Conservation (phyloP, 2,797 vertebrate species). For the Lithobates sylvaticus region DNA sequence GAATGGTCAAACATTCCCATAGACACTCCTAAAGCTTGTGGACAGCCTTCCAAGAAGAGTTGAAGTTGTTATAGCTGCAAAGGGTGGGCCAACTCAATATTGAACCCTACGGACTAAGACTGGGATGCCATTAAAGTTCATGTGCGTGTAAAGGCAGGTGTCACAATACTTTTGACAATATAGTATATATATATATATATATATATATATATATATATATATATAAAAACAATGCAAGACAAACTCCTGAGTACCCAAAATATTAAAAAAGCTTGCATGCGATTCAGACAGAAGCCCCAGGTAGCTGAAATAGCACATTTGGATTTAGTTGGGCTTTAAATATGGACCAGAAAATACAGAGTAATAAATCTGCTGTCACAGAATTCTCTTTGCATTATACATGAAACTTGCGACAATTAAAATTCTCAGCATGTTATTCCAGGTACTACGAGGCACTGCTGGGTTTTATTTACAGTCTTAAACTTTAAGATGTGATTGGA, state of each 20-base stretch:
- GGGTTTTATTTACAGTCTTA: conserved; percentile 42
- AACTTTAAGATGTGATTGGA: conserved; percentile 25
- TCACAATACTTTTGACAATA: no score
- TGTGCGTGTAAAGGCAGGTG: no score
- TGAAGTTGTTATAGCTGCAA: no score
- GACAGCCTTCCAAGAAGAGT: no score
- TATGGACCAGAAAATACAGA: neutral
- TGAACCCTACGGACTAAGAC: no score
- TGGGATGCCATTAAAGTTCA: no score
- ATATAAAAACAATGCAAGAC: no score
- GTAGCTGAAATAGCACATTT: neutral
- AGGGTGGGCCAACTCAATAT: no score
- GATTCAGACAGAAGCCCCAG: neutral
- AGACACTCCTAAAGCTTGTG: no score
- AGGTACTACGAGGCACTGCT: conserved; percentile 22
- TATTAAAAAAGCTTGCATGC: neutral
- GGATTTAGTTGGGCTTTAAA: neutral
- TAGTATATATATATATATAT: no score
- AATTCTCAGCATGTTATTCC: conserved; percentile 24
- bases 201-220: no score
- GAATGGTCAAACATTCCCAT: no score
- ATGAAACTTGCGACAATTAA: conserved; percentile 34
- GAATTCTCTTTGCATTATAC: neutral
- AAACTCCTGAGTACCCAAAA: neutral
- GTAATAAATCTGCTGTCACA: conserved; percentile 4